A percentile compares a stretch with the other conserved stretches of the same genome.
Evolutionary conservation across 2,113 vertebrate species (phyloP).

Genomic region (Perccottus glenii): DNA sequence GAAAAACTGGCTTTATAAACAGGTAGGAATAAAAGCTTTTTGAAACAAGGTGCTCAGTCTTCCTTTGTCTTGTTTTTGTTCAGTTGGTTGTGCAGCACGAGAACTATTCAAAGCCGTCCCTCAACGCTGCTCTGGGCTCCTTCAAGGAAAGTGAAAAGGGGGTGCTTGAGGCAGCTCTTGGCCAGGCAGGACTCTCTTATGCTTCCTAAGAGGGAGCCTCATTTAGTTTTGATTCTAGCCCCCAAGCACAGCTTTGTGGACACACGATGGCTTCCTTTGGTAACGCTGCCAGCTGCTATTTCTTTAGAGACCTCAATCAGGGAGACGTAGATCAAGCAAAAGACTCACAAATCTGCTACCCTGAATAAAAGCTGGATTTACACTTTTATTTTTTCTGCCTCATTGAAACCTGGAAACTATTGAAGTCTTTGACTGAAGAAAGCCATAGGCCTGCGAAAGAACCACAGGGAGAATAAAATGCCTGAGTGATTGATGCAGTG

Average conservation of each 20-base stretch:
- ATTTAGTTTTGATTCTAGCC: conserved; percentile 66
- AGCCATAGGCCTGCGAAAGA: conserved; percentile 41
- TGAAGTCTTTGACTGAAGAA: conserved; percentile 59
- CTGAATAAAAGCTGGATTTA: conserved; percentile 71
- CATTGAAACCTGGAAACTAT: conserved; percentile 68
- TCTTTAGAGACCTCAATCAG: conserved; percentile 63
- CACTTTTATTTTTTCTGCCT: conserved; percentile 66
- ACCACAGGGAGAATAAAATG: conserved; percentile 49
- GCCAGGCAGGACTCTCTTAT: conserved; percentile 34
- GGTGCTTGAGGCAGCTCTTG: conserved; percentile 44
- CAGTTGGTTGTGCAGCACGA: conserved; percentile 20
- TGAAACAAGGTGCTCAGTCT: conserved; percentile 17
- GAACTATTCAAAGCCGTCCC: conserved; percentile 43
- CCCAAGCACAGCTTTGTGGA: conserved; percentile 44
- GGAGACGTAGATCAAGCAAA: conserved; percentile 64
- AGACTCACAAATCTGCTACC: conserved; percentile 67
- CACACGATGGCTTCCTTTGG: conserved; percentile 57
- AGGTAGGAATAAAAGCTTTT: conserved; percentile 80
- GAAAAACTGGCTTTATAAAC: conserved; percentile 96
- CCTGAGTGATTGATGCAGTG: conserved; percentile 55
- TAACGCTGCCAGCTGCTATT: conserved; percentile 67
- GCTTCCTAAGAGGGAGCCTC: conserved; percentile 53
- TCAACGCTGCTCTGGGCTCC: conserved; percentile 41
- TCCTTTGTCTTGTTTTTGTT: conserved; percentile 55
- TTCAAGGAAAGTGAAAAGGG: conserved; percentile 33